Conservation (phyloP, 2,113 vertebrate species). For the Coptodon bakossiorum region DNA sequence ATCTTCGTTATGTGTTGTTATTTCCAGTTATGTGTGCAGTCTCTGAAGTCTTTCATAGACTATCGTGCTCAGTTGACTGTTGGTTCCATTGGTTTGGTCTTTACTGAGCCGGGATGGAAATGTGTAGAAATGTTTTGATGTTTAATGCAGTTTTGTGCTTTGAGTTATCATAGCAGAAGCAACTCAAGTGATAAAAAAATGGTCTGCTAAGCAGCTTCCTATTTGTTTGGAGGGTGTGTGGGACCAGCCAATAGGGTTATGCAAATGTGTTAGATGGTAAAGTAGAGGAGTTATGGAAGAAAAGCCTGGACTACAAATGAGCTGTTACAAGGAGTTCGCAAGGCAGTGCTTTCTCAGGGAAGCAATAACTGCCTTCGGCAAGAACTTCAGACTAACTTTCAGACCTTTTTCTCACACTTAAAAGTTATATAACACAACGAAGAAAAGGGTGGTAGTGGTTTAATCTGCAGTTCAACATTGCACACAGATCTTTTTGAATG, state of each 20-base stretch:
- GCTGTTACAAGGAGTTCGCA: neutral
- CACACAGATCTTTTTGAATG: neutral
- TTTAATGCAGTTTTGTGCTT: neutral
- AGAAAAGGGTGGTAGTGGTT: neutral
- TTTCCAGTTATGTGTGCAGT: neutral
- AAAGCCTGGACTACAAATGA: neutral
- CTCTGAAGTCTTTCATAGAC: neutral
- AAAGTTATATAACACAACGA: neutral
- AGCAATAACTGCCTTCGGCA: neutral
- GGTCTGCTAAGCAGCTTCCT: neutral
- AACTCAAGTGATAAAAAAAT: neutral
- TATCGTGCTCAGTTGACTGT: neutral
- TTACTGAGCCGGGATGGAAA: neutral
- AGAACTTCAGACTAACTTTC: neutral
- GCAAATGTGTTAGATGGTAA: neutral
- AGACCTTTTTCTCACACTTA: neutral
- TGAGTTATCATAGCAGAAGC: neutral
- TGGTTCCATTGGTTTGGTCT: neutral
- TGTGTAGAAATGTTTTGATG: neutral
- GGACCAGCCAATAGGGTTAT: neutral
- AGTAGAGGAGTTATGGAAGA: neutral
- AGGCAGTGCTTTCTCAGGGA: neutral
- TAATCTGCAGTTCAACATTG: neutral
- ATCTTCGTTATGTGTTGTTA: fast-evolving
- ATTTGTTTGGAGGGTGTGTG: neutral